Percentiles rank a stretch among this genome's conserved stretches.
Evolutionary conservation across 2,797 vertebrate species (phyloP).

Genomic region (Rhodeus uyekii): DNA sequence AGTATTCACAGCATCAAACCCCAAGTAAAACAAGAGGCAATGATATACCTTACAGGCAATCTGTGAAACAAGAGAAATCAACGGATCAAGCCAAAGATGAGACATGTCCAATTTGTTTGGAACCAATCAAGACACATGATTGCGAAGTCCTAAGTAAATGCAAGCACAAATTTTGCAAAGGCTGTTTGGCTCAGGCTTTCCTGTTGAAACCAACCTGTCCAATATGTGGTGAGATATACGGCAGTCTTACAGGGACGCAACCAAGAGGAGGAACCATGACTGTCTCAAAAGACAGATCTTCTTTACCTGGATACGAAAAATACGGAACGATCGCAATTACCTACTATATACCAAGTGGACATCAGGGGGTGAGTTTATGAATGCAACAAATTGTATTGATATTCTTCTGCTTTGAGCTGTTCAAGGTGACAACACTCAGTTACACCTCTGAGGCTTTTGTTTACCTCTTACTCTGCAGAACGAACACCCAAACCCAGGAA

Average conservation of each 20-base stretch:
- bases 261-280: conserved; percentile 70
- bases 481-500: conserved; percentile 74
- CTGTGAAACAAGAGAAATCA: conserved; percentile 2
- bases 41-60: not conserved
- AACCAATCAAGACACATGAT: conserved; percentile 55
- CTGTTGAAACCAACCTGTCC: conserved; percentile 74
- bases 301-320: conserved; percentile 70
- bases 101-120: conserved; percentile 76
- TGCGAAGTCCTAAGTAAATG: conserved; percentile 65
- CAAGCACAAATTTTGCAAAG: conserved; percentile 74
- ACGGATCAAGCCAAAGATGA: conserved; percentile 53
- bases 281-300: accelerated
- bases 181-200: conserved; percentile 71
- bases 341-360: conserved; percentile 71
- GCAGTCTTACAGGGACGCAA: conserved; percentile 71
- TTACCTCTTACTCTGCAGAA: conserved; percentile 56
- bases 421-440: not conserved
- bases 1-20: not conserved
- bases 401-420: not conserved
- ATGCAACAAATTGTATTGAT: not conserved
- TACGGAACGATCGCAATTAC: conserved; percentile 67
- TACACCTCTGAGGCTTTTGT: not conserved
- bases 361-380: conserved; percentile 70
- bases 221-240: conserved; percentile 72
- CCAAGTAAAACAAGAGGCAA: not conserved